These are phyloP conservation scores for Saguinus imperator DNA, from an alignment of 2,113 vertebrate species.

Conservation along the genomic window DNA sequence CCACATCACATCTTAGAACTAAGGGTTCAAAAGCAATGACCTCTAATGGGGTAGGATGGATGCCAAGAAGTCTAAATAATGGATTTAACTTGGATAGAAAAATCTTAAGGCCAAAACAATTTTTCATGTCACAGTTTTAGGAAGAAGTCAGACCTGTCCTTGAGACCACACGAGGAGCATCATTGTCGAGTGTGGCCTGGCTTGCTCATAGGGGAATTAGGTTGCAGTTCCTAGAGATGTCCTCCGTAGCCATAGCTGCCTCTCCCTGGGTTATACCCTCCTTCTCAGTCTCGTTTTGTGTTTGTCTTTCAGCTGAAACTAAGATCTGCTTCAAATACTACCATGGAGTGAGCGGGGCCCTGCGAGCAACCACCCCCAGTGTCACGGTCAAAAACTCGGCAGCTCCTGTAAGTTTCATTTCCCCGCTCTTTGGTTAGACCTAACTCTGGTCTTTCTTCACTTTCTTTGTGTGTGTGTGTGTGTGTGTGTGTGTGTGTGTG, in stretches of 20 bases:
- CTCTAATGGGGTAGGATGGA: neutral
- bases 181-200: neutral
- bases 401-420: constrained; percentile 88
- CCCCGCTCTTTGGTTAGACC: neutral
- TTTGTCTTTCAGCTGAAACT: constrained; percentile 91
- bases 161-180: neutral
- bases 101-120: neutral
- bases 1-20: neutral
- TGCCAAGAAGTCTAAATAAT: neutral
- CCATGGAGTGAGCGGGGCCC: constrained; percentile 93
- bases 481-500: neutral
- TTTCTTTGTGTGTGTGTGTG: neutral
- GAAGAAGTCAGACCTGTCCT: neutral
- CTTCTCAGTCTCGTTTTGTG: constrained; percentile 1
- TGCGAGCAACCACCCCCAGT: constrained; percentile 95
- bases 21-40: neutral
- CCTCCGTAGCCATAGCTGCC: neutral
- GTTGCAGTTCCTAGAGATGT: neutral
- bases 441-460: neutral
- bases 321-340: constrained; percentile 99
- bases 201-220: neutral
- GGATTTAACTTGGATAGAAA: neutral
- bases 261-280: neutral
- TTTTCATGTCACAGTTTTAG: neutral
- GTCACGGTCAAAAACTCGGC: constrained; percentile 92